phyloP scores from a whole-genome alignment of 2,113 vertebrate species.

The Triplophysa dalaica region DNA sequence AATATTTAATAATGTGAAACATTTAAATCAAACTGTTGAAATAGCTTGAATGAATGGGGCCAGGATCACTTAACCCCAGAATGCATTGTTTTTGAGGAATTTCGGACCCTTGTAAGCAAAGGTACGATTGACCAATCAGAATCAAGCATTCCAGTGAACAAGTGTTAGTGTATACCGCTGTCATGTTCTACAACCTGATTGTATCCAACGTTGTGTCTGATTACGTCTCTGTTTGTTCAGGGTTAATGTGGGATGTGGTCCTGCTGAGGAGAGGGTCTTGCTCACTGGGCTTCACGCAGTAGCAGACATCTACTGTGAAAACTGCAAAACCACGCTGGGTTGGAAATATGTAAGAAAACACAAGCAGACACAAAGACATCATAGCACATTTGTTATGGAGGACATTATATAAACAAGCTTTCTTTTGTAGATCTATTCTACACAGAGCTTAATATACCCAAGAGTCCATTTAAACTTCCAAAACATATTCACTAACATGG shows the following conservation, averaged over 20 bases:
- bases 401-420: not conserved
- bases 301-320: constrained; percentile 99
- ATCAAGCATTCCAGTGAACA: not conserved
- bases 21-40: too few species aligned
- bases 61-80: too few species aligned
- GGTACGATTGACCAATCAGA: too few species aligned
- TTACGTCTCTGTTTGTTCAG: constrained; percentile 63
- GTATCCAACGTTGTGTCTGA: not conserved
- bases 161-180: not conserved
- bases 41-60: too few species aligned
- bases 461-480: too few species aligned
- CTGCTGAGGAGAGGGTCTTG: constrained; percentile 94
- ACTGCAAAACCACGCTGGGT: constrained; percentile 99
- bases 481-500: too few species aligned
- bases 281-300: constrained; percentile 95
- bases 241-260: constrained; percentile 97
- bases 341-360: constrained; percentile 96
- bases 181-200: not conserved
- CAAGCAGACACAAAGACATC: not conserved
- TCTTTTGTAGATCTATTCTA: not conserved
- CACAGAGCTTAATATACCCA: not conserved
- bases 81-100: too few species aligned
- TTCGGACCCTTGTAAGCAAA: too few species aligned
- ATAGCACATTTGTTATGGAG: not conserved
- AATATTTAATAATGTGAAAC: too few species aligned